Evolutionary conservation across 2,797 vertebrate species (phyloP), one percentile per base, ranked within the genome.

Genomic region (Mycteria americana): DNA sequence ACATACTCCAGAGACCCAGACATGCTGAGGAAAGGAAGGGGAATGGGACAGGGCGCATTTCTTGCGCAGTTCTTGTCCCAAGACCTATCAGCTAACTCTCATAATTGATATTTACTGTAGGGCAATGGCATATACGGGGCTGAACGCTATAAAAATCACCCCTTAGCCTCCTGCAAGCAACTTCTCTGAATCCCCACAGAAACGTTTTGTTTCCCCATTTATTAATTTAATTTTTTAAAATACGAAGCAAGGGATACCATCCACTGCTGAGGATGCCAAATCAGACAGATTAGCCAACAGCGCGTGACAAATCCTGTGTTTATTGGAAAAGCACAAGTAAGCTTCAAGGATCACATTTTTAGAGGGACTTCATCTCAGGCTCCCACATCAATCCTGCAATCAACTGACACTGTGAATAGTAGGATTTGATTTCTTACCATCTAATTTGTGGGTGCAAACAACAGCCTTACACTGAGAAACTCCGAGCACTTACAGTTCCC

Each of bases 391-490:
- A 77, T 85, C 85, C 64, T 78, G 90, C 88, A 97, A 97, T 97
- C 94, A 96, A 50, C 76, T 76, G 86, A 72, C 75, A 70, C n/a
- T 7, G 59, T 0, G 4, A 89, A 81, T 43, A 54, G 85, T 51
- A 92, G 77, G 91, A 88, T 87, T 93, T 96, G 94, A 95, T 94
- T 97, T 94, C 90, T 91, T 78, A 67, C 65, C 33, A 1, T 56
- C 86, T 96, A 91, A 95, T 96, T 94, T 96, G 77, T 89, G 88
- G 86, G 88, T 92, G 82, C 88, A 91, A 97, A 93, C 93, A 94
- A n/a, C 87, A 73, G 50, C 63, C 28, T 76, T 95, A n/a, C 56
- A 10, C 73, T 1, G 11, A 85, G 87, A 67, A 72, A 31, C 62
- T 73, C 63, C 1, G 46, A 93, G 69, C 87, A 76, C 69, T 97